Conservation (phyloP, 64 coral and sea anemone species). For the Orbicella faveolata region DNA sequence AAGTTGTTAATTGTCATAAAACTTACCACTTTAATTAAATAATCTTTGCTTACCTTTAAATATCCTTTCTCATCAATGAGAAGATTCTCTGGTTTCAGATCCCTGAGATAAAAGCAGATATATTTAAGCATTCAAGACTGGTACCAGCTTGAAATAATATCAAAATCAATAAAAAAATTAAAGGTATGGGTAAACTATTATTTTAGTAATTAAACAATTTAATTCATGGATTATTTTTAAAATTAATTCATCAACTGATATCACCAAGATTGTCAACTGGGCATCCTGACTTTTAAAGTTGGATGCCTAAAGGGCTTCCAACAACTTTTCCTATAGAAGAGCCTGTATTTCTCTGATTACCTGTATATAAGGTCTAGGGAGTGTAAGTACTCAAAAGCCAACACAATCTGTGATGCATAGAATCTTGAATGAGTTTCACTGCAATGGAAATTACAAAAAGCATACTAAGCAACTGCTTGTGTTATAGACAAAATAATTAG, state of each 20-base stretch:
- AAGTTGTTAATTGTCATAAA: too few relatives aligned
- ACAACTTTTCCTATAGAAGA: too few relatives aligned
- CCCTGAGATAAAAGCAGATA: slow-evolving; percentile 31
- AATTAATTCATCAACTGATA: too few relatives aligned
- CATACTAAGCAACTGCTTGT: too few relatives aligned
- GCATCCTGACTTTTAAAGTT: too few relatives aligned
- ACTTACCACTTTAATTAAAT: background rate
- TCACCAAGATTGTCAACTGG: too few relatives aligned
- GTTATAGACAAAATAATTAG: too few relatives aligned
- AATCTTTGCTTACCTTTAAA: slow-evolving; percentile 65
- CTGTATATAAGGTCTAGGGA: slow-evolving; percentile 99
- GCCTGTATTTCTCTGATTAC: slow-evolving; percentile 10
- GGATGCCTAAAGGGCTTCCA: too few relatives aligned
- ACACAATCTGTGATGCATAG: slow-evolving; percentile 98
- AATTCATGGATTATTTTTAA: too few relatives aligned
- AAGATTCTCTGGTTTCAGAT: slow-evolving; percentile 99
- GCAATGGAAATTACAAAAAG: slow-evolving; percentile 30
- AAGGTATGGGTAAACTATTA: background rate
- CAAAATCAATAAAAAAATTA: background rate
- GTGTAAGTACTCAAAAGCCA: slow-evolving; percentile 99
- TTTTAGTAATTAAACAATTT: too few relatives aligned
- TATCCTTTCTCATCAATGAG: slow-evolving; percentile 99
- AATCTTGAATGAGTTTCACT: slow-evolving; percentile 99
- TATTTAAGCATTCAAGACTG: background rate
- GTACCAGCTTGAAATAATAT: background rate